Conservation (phyloP, 2,113 vertebrate genomes). For the Fregata magnificens region DNA sequence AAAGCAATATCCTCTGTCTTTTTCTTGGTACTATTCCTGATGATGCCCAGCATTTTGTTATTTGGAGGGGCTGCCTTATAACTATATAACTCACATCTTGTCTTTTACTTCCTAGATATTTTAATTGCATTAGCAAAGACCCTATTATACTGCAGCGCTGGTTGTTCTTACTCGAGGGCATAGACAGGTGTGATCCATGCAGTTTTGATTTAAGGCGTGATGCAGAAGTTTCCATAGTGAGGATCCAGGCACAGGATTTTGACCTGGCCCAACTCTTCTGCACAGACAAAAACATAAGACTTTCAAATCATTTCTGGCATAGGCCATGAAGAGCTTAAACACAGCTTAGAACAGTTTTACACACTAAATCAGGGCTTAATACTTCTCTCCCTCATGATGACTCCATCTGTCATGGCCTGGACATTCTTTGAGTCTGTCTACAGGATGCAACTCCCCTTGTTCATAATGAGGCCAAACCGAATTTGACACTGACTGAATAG, state of each 20-base stretch:
- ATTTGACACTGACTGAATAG: neutral
- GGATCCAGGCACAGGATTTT: neutral
- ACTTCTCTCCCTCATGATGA: neutral
- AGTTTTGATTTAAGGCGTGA: neutral
- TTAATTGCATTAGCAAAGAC: neutral
- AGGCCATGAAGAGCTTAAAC: neutral
- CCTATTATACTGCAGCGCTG: neutral
- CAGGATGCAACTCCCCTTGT: neutral
- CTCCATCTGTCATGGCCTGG: neutral
- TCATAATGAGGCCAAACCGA: neutral
- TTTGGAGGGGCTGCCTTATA: neutral
- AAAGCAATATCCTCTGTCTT: neutral
- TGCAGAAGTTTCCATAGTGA: neutral
- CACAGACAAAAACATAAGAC: neutral
- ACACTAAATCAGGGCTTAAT: neutral
- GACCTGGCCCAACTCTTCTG: neutral
- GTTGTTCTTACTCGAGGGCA: neutral
- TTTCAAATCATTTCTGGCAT: neutral
- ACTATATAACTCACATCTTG: neutral
- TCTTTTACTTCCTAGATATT: neutral
- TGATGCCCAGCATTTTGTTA: neutral
- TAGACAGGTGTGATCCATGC: fast-evolving
- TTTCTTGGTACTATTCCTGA: neutral
- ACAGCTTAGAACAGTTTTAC: neutral
- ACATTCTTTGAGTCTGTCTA: neutral